Evolutionary conservation across 2,888 invertebrate species (phyloP), one percentile per base, ranked within the genome.

Genomic region (Drosophila paramelanica): DNA sequence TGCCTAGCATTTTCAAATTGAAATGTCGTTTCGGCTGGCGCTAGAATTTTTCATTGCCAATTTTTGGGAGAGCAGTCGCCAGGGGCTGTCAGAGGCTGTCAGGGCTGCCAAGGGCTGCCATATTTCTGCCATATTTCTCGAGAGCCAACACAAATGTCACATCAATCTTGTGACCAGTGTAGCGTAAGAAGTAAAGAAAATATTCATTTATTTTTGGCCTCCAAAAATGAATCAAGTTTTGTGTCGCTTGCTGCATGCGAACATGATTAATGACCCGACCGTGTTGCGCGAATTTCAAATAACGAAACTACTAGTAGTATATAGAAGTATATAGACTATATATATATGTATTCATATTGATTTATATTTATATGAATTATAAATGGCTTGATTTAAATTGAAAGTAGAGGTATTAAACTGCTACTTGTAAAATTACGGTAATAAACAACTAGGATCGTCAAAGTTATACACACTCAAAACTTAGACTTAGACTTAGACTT

Each of bases 151-250:
- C 87, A 84, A 89, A 90, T 82, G 89, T 84, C 89, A 87, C 89
- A 89, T 89, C 90, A 90, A 90, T 89, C 89, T 89, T 88, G 65
- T 73, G 88, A 72, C 83, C 83, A 87, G 87, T 84, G 87, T 87
- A 84, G 83, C 87, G 84, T 87, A 84, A 87, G 81, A 73, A 77
- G 79, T 57, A 77, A 87, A 60, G 84, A 84, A 84, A 84, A 84
- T 84, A 84, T 84, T 84, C 83, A 84, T 84, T 87, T 83, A 84
- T 79, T 64, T 77, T 79, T 67, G 36, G 46, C 45, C n/a, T 14
- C 42, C 36, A 71, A 65, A 81, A 62, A 70, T 68, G 73, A 82
- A 78, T 82, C 81, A 82, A 80, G 80, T 80, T 73, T 68, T 68
- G 57, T 56, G 49, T 55, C 38, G 50, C 55, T 10, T 27, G 76